Percentiles rank a stretch among this genome's conserved stretches.
phyloP scores from a whole-genome alignment of 2,888 invertebrate species.

The Mythimna albipuncta region DNA sequence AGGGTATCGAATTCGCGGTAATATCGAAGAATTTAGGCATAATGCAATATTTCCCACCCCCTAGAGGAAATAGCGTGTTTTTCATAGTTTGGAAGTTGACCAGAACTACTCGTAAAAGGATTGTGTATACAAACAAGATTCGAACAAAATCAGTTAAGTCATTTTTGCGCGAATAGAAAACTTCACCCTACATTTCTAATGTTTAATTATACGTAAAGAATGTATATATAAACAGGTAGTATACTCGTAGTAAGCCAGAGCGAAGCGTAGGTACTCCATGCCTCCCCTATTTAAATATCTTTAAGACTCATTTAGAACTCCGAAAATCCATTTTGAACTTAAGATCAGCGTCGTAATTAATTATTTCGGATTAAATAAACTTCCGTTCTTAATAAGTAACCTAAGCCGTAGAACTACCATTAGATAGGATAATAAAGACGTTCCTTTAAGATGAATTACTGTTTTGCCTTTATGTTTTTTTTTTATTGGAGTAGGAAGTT shows the following conservation, averaged over 20 bases:
- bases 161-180: no score
- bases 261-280: slow-evolving; percentile 9
- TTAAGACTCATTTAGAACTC: slow-evolving; percentile 45
- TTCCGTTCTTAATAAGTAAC: slow-evolving; percentile 47
- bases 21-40: no score
- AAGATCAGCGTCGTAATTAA: slow-evolving; percentile 51
- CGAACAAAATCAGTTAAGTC: no score
- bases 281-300: slow-evolving; percentile 47
- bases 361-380: slow-evolving; percentile 51
- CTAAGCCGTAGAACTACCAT: slow-evolving; percentile 22
- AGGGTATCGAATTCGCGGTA: no score
- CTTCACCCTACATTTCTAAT: no score
- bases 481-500: background rate
- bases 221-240: slow-evolving; percentile 3
- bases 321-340: slow-evolving; percentile 45
- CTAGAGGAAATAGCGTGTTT: no score
- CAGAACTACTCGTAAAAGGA: no score
- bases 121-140: no score
- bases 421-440: slow-evolving; percentile 35
- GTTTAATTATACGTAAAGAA: no score
- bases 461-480: background rate
- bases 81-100: no score
- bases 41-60: no score
- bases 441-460: slow-evolving; percentile 25
- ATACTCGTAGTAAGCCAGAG: background rate